These are phyloP conservation scores for Baryphthengus martii DNA, from an alignment of 2,113 vertebrate species.

Conservation along the genomic window DNA sequence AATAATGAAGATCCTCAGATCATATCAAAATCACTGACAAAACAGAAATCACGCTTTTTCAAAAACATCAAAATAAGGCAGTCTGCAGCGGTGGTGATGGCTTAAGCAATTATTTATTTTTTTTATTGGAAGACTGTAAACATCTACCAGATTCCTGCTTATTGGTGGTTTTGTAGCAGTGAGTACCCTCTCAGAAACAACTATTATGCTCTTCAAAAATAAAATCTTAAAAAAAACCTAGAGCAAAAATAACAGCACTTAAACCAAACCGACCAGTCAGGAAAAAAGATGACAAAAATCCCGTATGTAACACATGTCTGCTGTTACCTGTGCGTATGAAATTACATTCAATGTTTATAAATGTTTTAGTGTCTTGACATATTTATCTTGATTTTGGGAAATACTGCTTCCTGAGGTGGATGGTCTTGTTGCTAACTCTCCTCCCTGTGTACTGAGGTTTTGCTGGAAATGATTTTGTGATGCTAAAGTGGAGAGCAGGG, in stretches of 20 bases:
- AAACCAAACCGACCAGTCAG: neutral
- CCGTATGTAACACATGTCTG: neutral
- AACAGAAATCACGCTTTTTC: neutral
- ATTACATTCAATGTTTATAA: neutral
- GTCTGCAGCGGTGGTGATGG: neutral
- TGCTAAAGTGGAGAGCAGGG: neutral
- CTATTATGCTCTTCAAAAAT: neutral
- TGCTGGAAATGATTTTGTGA: neutral
- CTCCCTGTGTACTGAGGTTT: neutral
- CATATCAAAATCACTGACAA: neutral
- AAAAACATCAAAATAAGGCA: neutral
- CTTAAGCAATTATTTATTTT: neutral
- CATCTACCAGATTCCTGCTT: neutral
- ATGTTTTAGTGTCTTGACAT: neutral
- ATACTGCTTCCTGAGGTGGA: neutral
- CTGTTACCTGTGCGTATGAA: neutral
- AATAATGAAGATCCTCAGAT: neutral
- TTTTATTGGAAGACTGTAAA: neutral
- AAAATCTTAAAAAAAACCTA: rapidly evolving
- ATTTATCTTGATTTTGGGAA: neutral
- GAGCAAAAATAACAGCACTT: neutral
- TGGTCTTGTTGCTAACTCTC: neutral
- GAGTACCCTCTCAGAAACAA: neutral
- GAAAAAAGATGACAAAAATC: neutral
- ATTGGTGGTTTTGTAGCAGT: neutral